Conservation (phyloP, 2,888 invertebrate species). For the Vanessa cardui region DNA sequence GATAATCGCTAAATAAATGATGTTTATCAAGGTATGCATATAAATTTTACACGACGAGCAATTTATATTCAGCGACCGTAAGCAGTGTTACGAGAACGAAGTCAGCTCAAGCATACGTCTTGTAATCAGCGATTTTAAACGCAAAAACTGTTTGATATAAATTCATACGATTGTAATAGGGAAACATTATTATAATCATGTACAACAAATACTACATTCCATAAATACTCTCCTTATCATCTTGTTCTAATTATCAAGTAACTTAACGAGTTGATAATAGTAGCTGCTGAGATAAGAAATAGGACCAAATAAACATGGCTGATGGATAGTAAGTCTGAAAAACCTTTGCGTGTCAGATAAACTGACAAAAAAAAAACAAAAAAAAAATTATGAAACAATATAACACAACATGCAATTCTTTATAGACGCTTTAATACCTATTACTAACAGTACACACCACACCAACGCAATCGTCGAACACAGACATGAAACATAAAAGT, state of each 20-base stretch:
- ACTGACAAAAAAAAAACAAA: not conserved
- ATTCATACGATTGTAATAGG: not conserved
- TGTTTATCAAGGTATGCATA: slow-evolving; percentile 26
- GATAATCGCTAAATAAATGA: slow-evolving; percentile 25
- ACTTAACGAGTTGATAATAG: slow-evolving; percentile 28
- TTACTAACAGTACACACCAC: not conserved
- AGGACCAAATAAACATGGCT: slow-evolving; percentile 33
- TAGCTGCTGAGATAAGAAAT: slow-evolving; percentile 35
- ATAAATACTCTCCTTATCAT: slow-evolving; percentile 35
- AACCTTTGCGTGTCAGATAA: too few species aligned
- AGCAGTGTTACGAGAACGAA: slow-evolving; percentile 19
- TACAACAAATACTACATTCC: slow-evolving; percentile 21
- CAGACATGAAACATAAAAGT: not conserved
- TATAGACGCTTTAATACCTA: not conserved
- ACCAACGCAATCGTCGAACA: not conserved
- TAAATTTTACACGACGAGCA: slow-evolving; percentile 14
- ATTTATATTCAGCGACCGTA: slow-evolving; percentile 28
- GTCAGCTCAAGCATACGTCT: slow-evolving; percentile 12
- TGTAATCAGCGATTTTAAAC: not conserved
- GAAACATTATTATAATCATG: not conserved
- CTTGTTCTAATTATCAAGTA: slow-evolving; percentile 37
- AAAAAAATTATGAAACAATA: not conserved
- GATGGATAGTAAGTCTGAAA: slow-evolving; percentile 9
- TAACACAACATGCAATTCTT: not conserved
- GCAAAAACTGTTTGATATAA: not conserved